Evolutionary conservation across 2,797 vertebrate species (phyloP), one percentile per base, ranked within the genome.

Genomic region (Cottoperca gobio): DNA sequence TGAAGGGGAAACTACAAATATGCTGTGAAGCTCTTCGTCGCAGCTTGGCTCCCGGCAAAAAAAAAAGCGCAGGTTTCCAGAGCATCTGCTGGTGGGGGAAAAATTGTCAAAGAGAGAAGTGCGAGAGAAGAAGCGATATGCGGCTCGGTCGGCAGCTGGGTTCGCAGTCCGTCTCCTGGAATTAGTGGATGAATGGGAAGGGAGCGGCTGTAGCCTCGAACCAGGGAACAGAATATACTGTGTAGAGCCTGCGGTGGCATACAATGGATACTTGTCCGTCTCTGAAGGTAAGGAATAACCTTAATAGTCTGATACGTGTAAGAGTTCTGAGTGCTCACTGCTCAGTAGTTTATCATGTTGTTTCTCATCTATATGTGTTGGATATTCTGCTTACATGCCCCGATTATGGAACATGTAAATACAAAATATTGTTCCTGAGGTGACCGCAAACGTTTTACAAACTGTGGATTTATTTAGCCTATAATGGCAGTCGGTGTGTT

Each of bases 131-230:
- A 73, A 62, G 86, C 65, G 63, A 86, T 63, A 85, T 91, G 89
- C 73, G 75, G 83, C 70, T 79, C 70, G 65, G 53, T 28, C 49
- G 73, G 64, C 79, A 74, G 79, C 82, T 81, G 84, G 45, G 60
- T 85, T 67, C 81, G 73, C 89, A 78, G 60, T 82, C 86, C 63
- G 73, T 82, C 79, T 87, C 81, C 81, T 85, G 91, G 89, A 90
- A 88, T 89, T 92, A 93, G 90, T 79, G 84, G 62, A 69, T 84
- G 84, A 79, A 84, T 79, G 69, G 58, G 62, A 75, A 88, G 87
- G 89, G 89, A 91, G 90, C 89, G 87, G 89, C 87, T 87, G 78
- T 65, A 88, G 85, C 81, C 70, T 77, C 65, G 33, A 73, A 86
- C 65, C 82, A 21, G 67, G 73, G 60, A 11, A 28, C 54, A 67